Evolutionary conservation across 1,140 invertebrate genomes (phyloP).

Genomic region (Sarcophaga peregrina): DNA sequence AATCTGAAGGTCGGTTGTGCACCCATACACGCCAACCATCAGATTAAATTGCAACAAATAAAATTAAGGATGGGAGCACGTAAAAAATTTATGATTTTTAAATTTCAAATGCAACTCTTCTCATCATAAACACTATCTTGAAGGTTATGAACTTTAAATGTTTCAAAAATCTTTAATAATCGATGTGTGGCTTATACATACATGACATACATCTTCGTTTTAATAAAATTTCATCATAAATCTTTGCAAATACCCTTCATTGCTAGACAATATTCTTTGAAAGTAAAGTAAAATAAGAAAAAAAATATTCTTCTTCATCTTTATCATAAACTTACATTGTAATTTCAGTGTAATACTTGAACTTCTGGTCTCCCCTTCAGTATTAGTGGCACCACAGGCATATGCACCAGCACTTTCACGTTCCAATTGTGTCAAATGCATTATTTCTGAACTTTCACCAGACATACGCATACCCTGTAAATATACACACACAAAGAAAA

Average conservation of each 20-base stretch:
- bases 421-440: conserved; percentile 67
- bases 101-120: no score
- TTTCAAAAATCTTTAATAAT: no score
- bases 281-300: background rate
- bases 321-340: conserved; percentile 72
- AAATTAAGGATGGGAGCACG: no score
- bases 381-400: conserved; percentile 75
- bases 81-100: no score
- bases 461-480: conserved; percentile 67
- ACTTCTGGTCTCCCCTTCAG: conserved; percentile 76
- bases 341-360: conserved; percentile 72
- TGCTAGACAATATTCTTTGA: background rate
- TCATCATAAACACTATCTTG: no score
- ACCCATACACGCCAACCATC: no score
- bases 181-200: no score
- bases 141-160: no score
- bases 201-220: no score
- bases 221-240: no score
- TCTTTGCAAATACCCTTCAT: background rate
- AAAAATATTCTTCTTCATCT: background rate
- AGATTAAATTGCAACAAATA: no score
- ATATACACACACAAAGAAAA: background rate
- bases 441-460: conserved; percentile 64
- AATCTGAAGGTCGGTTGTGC: no score
- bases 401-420: conserved; percentile 72